A percentile compares a stretch with the other conserved stretches of the same genome.
phyloP scores from a whole-genome alignment of 2,797 vertebrate species.

The Apodemus agrarius region DNA sequence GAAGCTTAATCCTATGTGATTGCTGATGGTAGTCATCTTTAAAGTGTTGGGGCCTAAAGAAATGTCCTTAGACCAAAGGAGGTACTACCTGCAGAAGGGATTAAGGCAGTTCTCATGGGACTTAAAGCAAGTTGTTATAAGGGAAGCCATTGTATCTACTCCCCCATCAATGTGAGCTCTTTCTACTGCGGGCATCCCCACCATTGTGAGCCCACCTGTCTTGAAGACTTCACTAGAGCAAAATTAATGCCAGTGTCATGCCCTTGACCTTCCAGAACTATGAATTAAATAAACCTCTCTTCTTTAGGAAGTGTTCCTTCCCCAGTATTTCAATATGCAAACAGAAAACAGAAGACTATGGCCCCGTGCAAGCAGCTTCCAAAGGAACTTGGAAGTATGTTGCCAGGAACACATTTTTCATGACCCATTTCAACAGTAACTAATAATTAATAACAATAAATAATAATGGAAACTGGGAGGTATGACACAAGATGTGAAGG shows the following conservation, averaged over 20 bases:
- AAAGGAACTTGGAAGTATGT: background rate
- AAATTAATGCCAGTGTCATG: background rate
- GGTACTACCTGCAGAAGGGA: background rate
- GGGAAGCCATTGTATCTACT: background rate
- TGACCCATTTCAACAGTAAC: background rate
- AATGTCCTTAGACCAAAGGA: background rate
- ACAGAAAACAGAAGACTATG: background rate
- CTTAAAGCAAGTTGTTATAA: background rate
- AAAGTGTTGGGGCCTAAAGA: background rate
- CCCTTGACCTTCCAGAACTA: background rate
- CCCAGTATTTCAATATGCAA: background rate
- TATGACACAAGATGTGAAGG: background rate
- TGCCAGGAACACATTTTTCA: background rate
- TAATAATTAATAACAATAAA: background rate
- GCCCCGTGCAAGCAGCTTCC: background rate
- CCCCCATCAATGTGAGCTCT: background rate
- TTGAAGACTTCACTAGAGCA: background rate
- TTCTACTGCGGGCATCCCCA: background rate
- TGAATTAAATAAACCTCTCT: background rate
- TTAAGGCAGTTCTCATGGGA: background rate
- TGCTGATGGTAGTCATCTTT: background rate
- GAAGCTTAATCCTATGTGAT: too few relatives aligned
- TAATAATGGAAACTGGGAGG: background rate
- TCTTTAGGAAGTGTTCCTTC: background rate
- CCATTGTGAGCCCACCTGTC: background rate